Evolutionary conservation across 1,140 invertebrate species (phyloP).

Genomic region (Portunus trituberculatus): DNA sequence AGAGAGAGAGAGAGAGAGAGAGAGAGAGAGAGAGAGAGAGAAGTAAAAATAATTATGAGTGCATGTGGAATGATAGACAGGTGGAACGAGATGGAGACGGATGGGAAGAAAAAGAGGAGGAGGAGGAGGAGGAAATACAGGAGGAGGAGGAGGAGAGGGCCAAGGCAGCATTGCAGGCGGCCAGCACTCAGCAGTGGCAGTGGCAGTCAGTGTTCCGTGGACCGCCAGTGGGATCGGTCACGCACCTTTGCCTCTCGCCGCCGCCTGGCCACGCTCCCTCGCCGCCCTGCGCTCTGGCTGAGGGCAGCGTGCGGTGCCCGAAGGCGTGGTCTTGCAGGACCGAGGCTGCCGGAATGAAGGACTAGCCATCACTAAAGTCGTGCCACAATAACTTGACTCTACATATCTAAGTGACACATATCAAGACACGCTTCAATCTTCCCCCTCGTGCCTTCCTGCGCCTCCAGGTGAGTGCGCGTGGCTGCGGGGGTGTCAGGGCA

Average conservation of each 20-base stretch:
- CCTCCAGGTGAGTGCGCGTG: neutral
- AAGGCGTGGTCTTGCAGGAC: neutral
- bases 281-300: neutral
- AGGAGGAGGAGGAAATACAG: neutral
- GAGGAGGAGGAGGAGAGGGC: neutral
- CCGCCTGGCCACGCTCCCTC: neutral
- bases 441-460: neutral
- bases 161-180: neutral
- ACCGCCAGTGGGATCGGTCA: neutral
- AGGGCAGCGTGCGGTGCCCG: neutral
- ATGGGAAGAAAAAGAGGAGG: neutral
- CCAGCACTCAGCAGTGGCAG: neutral
- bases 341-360: neutral
- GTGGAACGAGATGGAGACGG: neutral
- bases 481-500: neutral
- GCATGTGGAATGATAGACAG: too few species aligned
- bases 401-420: conserved; percentile 6
- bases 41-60: too few species aligned
- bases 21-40: neutral
- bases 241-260: neutral
- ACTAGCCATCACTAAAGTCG: neutral
- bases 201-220: neutral
- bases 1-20: too few species aligned
- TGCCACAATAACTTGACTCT: neutral
- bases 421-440: neutral